Evolutionary conservation across 2,113 vertebrate species (phyloP).

Genomic region (Actenoides lindsayi): DNA sequence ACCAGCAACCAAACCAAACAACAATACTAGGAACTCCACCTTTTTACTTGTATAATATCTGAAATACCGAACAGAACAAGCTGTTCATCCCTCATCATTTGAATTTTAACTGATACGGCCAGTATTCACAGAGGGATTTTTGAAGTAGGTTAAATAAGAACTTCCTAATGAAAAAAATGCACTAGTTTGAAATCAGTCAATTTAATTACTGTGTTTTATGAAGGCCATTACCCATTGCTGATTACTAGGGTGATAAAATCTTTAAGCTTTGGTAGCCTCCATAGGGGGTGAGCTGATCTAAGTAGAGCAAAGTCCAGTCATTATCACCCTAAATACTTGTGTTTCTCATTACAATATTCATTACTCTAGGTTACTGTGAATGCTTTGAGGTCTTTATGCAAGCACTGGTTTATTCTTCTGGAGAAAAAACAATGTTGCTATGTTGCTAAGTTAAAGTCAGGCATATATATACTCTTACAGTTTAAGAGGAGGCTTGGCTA

Average conservation of each 20-base stretch:
- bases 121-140: slow-evolving; percentile 57
- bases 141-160: slow-evolving; percentile 58
- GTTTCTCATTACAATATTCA: slow-evolving; percentile 78
- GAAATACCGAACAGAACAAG: background rate
- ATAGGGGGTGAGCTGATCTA: slow-evolving; percentile 63
- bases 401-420: slow-evolving; percentile 25
- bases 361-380: slow-evolving; percentile 48
- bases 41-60: slow-evolving; percentile 10
- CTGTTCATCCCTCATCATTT: background rate
- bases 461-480: background rate
- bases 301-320: slow-evolving; percentile 66
- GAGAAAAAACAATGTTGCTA: background rate
- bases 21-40: background rate
- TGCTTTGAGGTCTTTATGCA: slow-evolving; percentile 45
- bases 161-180: slow-evolving; percentile 68
- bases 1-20: background rate
- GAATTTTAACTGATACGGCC: background rate
- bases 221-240: slow-evolving; percentile 65
- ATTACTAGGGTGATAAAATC: slow-evolving; percentile 65
- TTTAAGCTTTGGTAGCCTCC: slow-evolving; percentile 63
- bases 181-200: slow-evolving; percentile 68
- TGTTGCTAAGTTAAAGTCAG: slow-evolving; percentile 4
- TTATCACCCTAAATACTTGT: slow-evolving; percentile 64
- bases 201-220: slow-evolving; percentile 74
- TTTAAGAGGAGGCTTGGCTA: background rate